Conservation (phyloP, 1,140 invertebrate genomes). For the Cepaea nemoralis region DNA sequence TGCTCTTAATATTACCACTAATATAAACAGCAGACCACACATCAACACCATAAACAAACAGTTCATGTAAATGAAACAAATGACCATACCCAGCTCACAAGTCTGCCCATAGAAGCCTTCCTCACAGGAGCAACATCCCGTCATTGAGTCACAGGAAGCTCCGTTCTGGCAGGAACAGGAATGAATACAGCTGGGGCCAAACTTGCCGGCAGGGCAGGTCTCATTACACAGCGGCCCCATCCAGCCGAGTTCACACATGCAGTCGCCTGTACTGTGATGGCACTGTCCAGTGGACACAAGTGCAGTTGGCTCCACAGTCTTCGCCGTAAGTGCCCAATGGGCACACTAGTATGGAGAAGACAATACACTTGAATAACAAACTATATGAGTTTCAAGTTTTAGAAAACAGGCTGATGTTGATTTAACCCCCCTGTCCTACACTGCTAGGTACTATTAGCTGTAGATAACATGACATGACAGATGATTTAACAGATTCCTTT, state of each 20-base stretch:
- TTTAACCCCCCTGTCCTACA: too few relatives aligned
- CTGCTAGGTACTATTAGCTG: too few relatives aligned
- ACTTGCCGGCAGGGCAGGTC: slow-evolving; percentile 69
- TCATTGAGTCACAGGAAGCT: slow-evolving; percentile 67
- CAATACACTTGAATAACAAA: background rate
- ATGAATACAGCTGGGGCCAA: slow-evolving; percentile 78
- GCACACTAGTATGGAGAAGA: slow-evolving; percentile 74
- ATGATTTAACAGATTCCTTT: too few relatives aligned
- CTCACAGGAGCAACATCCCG: slow-evolving; percentile 72
- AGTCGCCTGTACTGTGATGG: slow-evolving; percentile 82
- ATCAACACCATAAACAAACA: too few relatives aligned
- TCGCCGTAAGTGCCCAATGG: slow-evolving; percentile 80
- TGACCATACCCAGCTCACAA: slow-evolving; percentile 66
- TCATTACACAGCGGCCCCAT: slow-evolving; percentile 80
- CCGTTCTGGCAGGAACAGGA: slow-evolving; percentile 83
- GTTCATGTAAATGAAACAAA: too few relatives aligned
- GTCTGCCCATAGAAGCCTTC: slow-evolving; percentile 71
- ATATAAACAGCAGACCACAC: too few relatives aligned
- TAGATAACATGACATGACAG: too few relatives aligned
- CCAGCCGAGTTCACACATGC: slow-evolving; percentile 85
- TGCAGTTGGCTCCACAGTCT: slow-evolving; percentile 84
- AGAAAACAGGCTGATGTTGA: too few relatives aligned
- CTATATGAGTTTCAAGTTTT: too few relatives aligned
- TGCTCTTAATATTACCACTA: too few relatives aligned
- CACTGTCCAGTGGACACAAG: slow-evolving; percentile 86